Evolutionary conservation across 2,113 vertebrate genomes (phyloP), one percentile per base, ranked within the genome.

Genomic region (Diglossa brunneiventris): DNA sequence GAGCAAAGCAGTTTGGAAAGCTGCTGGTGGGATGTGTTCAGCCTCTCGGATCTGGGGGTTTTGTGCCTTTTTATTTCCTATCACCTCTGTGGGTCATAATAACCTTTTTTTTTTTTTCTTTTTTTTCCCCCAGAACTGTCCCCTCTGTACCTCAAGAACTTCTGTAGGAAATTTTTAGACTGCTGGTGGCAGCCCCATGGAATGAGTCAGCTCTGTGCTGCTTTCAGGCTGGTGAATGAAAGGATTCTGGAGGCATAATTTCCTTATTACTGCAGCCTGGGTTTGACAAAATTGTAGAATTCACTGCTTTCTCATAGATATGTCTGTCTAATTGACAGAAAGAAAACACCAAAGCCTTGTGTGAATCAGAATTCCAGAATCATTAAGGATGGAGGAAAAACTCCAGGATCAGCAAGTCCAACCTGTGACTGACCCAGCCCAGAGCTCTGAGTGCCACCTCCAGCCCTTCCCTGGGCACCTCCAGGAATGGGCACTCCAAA

Each of bases 111-210:
- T 37, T 18, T 2, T 42, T 44, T 18, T 2, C 39, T 47, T n/a
- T 52, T 80, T 50, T 50, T 44, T 42, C 27, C 28, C 33, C 41
- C 18, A 75, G 56, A 83, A 78, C 26, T 46, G 21, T 66, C 30
- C 94, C 55, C 35, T 81, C 69, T 56, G 13, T 39, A 73, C n/a
- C 58, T 72, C 33, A 53, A 72, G 63, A 86, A 78, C 53, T 84
- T 93, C 69, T 79, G 49, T 30, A 33, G 94, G 83, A 90, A 89
- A 52, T 87, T 80, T 89, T 94, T 80, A 86, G 67, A 13, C 75
- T 79, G 4, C 35, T 70, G 33, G 82, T 82, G 77, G 68, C 59
- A 80, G 86, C 73, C 31, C 59, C 28, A 1, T 58, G 37, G 67
- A 20, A 61, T 95, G 95, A 97, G 44, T 84, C 96, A 92, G 84